Evolutionary conservation across 2,797 vertebrate species (phyloP).

Genomic region (Syngnathus rostellatus): DNA sequence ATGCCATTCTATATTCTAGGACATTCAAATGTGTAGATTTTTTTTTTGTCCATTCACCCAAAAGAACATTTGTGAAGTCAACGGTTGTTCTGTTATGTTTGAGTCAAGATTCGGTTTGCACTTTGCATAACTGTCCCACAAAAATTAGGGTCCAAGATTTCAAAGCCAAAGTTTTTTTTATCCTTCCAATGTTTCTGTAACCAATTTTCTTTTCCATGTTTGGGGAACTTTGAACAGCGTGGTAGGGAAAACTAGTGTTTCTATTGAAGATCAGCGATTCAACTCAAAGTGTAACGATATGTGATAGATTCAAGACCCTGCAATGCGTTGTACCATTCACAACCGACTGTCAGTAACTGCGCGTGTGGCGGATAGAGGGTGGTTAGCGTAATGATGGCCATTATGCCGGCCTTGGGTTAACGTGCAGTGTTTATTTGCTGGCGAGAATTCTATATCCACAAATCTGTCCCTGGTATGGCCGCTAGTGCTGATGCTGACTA

Average conservation of each 20-base stretch:
- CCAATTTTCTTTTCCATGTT: not conserved
- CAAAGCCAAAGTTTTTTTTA: not conserved
- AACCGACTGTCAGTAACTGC: constrained; percentile 27
- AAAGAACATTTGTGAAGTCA: not conserved
- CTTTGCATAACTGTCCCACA: not conserved
- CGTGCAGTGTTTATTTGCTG: constrained; percentile 63
- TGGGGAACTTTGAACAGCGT: not conserved
- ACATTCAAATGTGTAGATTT: not conserved
- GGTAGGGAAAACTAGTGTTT: not conserved
- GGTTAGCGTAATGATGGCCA: constrained; percentile 59
- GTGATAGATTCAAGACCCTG: constrained; percentile 7
- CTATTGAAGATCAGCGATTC: constrained; percentile 18
- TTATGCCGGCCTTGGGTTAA: constrained; percentile 55
- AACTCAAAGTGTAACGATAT: constrained; percentile 4
- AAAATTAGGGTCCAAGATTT: not conserved
- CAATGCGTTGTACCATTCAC: constrained; percentile 13
- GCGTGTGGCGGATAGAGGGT: constrained; percentile 38
- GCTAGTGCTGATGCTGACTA: constrained; percentile 47
- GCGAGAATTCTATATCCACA: constrained; percentile 45
- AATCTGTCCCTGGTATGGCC: constrained; percentile 53
- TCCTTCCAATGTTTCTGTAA: not conserved
- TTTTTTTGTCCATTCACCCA: not conserved
- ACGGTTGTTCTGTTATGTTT: not conserved
- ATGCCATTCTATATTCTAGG: not conserved
- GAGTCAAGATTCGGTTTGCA: not conserved